These are phyloP conservation scores for Parambassis ranga DNA, from an alignment of 2,797 vertebrate genomes.

Conservation along the genomic window DNA sequence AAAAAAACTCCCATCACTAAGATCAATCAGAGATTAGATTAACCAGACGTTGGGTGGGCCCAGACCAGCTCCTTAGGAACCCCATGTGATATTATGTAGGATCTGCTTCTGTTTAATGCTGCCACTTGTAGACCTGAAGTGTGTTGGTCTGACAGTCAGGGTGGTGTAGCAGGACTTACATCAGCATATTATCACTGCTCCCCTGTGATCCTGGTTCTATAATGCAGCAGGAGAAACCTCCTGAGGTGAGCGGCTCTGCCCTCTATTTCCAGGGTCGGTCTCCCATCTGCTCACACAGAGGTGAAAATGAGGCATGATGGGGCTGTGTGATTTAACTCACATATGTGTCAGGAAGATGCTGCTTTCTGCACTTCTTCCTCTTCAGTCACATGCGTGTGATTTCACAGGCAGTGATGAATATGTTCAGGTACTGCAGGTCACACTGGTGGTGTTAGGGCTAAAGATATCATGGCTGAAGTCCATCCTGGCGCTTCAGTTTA, in stretches of 20 bases:
- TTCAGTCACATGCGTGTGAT: not conserved
- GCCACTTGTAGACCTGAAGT: not conserved
- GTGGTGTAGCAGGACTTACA: not conserved
- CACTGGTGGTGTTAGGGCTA: no score
- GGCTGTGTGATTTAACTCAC: not conserved
- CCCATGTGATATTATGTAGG: no score
- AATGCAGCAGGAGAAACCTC: slow-evolving; percentile 10
- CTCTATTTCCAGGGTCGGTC: slow-evolving; percentile 12
- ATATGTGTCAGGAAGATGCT: slow-evolving; percentile 14
- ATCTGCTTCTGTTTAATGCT: no score
- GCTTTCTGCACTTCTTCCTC: slow-evolving; percentile 17
- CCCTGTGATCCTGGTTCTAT: not conserved
- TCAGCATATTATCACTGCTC: slow-evolving; percentile 9
- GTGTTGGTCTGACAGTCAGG: not conserved
- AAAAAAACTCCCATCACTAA: no score
- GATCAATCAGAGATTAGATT: no score
- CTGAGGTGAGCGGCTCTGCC: not conserved
- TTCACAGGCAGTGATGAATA: not conserved
- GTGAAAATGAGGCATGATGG: slow-evolving; percentile 8
- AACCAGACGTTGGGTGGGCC: no score
- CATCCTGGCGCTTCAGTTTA: no score
- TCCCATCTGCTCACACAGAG: slow-evolving; percentile 37
- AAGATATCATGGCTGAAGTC: no score
- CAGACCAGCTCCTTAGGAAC: no score
- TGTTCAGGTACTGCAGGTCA: no score